These are phyloP conservation scores for Tachystola acroxantha DNA, from an alignment of 2,888 invertebrate genomes.

Conservation along the genomic window DNA sequence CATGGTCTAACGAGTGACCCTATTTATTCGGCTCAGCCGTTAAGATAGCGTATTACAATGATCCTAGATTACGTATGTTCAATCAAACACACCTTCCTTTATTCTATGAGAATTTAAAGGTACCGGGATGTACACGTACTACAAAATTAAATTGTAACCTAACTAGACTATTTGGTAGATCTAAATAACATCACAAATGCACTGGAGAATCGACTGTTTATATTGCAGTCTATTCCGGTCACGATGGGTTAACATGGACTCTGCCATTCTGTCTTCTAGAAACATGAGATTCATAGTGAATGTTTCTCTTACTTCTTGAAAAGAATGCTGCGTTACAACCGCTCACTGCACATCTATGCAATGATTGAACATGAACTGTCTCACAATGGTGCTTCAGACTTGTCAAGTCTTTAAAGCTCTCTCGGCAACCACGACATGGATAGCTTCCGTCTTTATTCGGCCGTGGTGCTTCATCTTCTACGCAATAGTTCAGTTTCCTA, in stretches of 20 bases:
- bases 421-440: conserved; percentile 84
- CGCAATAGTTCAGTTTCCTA: conserved; percentile 75
- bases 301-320: conserved; percentile 86
- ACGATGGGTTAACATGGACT: conserved; percentile 46
- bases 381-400: conserved; percentile 86
- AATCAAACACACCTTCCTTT: conserved; percentile 10
- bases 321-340: conserved; percentile 89
- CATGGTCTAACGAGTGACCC: background rate
- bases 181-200: conserved; percentile 68
- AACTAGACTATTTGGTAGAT: conserved; percentile 53
- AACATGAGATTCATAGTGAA: conserved; percentile 84
- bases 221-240: conserved; percentile 36
- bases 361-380: conserved; percentile 81
- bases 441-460: conserved; percentile 82
- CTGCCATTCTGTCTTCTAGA: conserved; percentile 55
- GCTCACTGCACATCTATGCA: conserved; percentile 85
- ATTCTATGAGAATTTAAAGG: conserved; percentile 40
- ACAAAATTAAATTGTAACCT: conserved; percentile 21
- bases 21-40: conserved; percentile 7
- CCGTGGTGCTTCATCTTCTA: conserved; percentile 82
- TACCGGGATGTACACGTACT: conserved; percentile 34
- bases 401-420: conserved; percentile 79
- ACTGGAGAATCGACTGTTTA: conserved; percentile 36
- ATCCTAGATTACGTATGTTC: conserved; percentile 3
- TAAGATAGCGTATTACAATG: background rate